Base-by-base conservation (phyloP, 1,140 invertebrate species). In the Hyphantria cunea region DNA sequence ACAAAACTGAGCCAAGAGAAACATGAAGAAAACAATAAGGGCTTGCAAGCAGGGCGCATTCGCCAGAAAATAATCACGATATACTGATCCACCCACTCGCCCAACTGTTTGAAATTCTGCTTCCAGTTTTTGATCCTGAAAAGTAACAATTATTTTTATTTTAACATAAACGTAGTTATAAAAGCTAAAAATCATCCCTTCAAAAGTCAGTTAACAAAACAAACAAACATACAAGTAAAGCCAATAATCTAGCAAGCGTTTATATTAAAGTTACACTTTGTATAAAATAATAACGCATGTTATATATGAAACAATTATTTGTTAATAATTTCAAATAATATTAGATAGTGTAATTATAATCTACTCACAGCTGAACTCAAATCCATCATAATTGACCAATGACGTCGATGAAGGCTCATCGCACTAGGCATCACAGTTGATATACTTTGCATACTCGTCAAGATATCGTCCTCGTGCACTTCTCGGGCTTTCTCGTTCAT, bases 21-120 rank as follows among this genome's bases (percentile, higher is more conserved):
- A 96, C 49, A 95, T 78, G 0, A 94, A 31, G 6, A 93, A 61
- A 0, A 96, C 86, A 0, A 94, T 64, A 9, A 92, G 68, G 10
- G 95, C 84, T 12, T 93, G 76, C 49, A 92, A 92, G 51, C 91
- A 93, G 65, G 94, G 92, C 6, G 94, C 93, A 3, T 94, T 95
- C 9, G 95, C 93, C 58, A 84, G 87, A 53, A 96, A 94, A 76
- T 96, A 97, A 12, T 94, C 87, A 5, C 83, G 79, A 71, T 96
- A 97, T 0, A 96, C 92, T 33, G 91, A 83, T 2, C 92, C 87
- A 0, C 90, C 87, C n/a, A 90, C 86, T 45, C 87, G 72, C 13
- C 87, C 87, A 11, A 67, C 61, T 0, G 76, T 69, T 64, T 90
- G 87, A 3, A 60, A n/a, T 63, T 90, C 87, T 9, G 73, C 78